Conservation (phyloP, 2,113 vertebrate species). For the Todiramphus saurophagus region DNA sequence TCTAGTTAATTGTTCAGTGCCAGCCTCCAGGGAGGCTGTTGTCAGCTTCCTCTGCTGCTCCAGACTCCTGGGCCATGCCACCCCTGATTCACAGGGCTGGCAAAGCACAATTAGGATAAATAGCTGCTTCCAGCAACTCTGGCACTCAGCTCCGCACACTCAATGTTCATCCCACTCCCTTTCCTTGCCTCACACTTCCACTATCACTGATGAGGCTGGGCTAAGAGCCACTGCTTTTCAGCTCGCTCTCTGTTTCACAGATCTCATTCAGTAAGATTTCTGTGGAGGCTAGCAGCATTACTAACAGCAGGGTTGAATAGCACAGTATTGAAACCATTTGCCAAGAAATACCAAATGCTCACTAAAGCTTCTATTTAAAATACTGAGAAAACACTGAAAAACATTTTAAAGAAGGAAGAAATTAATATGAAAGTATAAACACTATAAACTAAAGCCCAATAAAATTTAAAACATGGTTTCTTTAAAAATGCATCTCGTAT, state of each 20-base stretch:
- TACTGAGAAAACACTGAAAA: not conserved
- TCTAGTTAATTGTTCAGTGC: not conserved
- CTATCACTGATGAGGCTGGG: not conserved
- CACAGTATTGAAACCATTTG: not conserved
- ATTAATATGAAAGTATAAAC: not conserved
- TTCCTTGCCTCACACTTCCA: not conserved
- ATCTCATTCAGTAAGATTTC: not conserved
- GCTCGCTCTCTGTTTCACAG: not conserved
- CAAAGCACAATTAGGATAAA: not conserved
- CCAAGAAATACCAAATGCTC: constrained; percentile 4
- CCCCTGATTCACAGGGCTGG: accelerated
- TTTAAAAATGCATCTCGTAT: not conserved
- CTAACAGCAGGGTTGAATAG: not conserved
- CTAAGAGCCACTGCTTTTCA: constrained; percentile 12
- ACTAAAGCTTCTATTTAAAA: not conserved
- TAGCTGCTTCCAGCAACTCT: not conserved
- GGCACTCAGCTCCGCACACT: not conserved
- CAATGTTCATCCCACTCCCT: not conserved
- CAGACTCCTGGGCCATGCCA: not conserved
- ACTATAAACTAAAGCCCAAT: not conserved
- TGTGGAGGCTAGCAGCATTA: not conserved
- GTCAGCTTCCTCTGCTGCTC: not conserved
- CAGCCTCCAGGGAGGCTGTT: not conserved
- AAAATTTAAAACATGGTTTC: not conserved
- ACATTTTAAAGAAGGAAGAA: not conserved